phyloP scores from a whole-genome alignment of 2,113 vertebrate species.

The Lota lota region DNA sequence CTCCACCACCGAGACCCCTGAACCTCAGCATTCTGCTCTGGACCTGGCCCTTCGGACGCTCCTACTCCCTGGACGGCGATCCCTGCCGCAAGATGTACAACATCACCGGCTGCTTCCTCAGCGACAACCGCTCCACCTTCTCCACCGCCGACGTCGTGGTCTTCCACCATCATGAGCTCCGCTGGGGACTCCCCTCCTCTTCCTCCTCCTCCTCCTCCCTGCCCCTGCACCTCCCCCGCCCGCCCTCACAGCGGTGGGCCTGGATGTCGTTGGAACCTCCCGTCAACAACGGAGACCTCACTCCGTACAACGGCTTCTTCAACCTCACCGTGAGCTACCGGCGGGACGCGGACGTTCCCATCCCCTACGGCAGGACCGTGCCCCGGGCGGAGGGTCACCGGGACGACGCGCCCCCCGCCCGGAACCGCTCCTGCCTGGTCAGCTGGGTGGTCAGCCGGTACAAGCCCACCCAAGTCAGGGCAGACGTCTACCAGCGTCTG shows the following conservation, averaged over 20 bases:
- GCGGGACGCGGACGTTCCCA: conserved; percentile 79
- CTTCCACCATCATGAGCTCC: conserved; percentile 80
- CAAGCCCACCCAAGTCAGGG: conserved; percentile 25
- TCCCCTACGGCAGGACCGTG: conserved; percentile 82
- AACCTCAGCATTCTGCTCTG: conserved; percentile 78
- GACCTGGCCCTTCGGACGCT: conserved; percentile 78
- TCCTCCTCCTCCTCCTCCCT: conserved; percentile 17
- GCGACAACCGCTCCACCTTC: conserved; percentile 53
- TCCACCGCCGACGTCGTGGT: conserved; percentile 73
- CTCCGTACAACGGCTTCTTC: conserved; percentile 68
- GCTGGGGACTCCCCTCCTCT: fast-evolving
- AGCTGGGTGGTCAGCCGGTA: conserved; percentile 78
- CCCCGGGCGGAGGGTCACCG: neutral
- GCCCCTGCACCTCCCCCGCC: conserved; percentile 60
- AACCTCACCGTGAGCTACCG: conserved; percentile 90
- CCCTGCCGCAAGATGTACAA: conserved; percentile 62
- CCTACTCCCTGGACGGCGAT: conserved; percentile 56
- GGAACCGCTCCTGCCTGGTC: conserved; percentile 72
- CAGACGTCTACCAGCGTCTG: conserved; percentile 59
- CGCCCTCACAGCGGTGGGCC: conserved; percentile 77
- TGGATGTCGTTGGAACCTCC: conserved; percentile 89
- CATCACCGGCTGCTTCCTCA: conserved; percentile 73
- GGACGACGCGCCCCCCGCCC: conserved; percentile 20
- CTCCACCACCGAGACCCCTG: neutral
- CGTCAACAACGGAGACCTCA: conserved; percentile 67